Conservation (phyloP, 1,140 invertebrate species). For the Psilanteris sp. region DNA sequence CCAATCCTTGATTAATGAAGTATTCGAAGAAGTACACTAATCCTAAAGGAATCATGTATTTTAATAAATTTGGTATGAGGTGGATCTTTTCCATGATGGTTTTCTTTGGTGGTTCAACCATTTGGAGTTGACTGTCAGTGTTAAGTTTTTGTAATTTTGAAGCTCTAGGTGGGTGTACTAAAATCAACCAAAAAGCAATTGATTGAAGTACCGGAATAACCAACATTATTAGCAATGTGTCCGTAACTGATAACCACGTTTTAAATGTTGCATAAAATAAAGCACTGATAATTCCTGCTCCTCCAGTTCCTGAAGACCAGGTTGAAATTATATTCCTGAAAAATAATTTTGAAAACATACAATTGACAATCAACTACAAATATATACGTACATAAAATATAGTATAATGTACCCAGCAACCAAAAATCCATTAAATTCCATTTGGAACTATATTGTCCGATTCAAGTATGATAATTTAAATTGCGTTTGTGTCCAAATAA, state of each 20-base stretch:
- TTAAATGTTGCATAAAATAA: slow-evolving; percentile 85
- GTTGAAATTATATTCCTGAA: slow-evolving; percentile 87
- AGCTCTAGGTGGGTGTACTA: slow-evolving; percentile 71
- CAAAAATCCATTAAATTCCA: no score
- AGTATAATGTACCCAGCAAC: no score
- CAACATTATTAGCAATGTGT: slow-evolving; percentile 87
- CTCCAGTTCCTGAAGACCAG: slow-evolving; percentile 93
- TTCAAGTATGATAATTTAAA: no score
- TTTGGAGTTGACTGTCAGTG: slow-evolving; percentile 73
- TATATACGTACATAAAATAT: no score
- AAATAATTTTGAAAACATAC: no score
- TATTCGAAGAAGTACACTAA: slow-evolving; percentile 94
- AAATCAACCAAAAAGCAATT: slow-evolving; percentile 83
- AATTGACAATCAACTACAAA: no score
- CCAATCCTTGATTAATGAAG: slow-evolving; percentile 82
- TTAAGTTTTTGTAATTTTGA: slow-evolving; percentile 56
- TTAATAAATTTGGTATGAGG: slow-evolving; percentile 83
- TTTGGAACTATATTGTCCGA: no score
- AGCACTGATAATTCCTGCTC: slow-evolving; percentile 89
- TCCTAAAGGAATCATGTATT: slow-evolving; percentile 89
- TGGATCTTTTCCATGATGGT: slow-evolving; percentile 81
- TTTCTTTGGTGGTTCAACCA: slow-evolving; percentile 72
- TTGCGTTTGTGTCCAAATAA: no score
- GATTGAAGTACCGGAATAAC: slow-evolving; percentile 86
- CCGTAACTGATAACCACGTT: slow-evolving; percentile 81